Evolutionary conservation across 2,888 invertebrate species (phyloP).

Genomic region (Lepidocyrtoides sp.): DNA sequence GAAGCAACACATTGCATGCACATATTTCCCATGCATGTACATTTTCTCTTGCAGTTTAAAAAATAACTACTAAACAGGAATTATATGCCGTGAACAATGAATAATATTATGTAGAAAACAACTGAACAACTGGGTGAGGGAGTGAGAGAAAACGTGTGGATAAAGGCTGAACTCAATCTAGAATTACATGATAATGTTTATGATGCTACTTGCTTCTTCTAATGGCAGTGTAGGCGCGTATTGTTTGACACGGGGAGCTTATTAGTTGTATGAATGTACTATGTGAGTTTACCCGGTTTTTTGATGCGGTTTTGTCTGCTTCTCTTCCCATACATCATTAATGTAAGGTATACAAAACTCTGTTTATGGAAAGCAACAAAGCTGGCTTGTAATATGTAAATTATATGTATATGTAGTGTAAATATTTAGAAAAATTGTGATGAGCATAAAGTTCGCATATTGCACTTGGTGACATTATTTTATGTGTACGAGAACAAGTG

Average conservation of each 20-base stretch:
- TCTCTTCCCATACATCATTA: background rate
- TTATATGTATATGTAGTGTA: too few species aligned
- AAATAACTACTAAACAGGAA: conserved; percentile 26
- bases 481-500: too few species aligned
- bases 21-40: background rate
- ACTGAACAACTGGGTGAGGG: conserved; percentile 11
- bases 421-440: too few species aligned
- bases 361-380: background rate
- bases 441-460: background rate
- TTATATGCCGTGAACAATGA: conserved; percentile 57
- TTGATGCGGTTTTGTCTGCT: conserved; percentile 67
- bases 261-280: conserved; percentile 51
- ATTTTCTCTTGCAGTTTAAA: background rate
- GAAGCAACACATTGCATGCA: conserved; percentile 35
- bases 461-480: background rate
- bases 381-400: too few species aligned
- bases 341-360: background rate
- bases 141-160: background rate
- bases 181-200: conserved; percentile 17
- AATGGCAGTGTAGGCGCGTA: background rate
- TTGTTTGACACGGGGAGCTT: conserved; percentile 66
- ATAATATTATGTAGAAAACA: conserved; percentile 39
- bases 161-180: background rate
- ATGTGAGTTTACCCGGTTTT: conserved; percentile 66
- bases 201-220: conserved; percentile 11